Base-by-base conservation (phyloP, 2,888 invertebrate species). In the Chrysodeixis includens region DNA sequence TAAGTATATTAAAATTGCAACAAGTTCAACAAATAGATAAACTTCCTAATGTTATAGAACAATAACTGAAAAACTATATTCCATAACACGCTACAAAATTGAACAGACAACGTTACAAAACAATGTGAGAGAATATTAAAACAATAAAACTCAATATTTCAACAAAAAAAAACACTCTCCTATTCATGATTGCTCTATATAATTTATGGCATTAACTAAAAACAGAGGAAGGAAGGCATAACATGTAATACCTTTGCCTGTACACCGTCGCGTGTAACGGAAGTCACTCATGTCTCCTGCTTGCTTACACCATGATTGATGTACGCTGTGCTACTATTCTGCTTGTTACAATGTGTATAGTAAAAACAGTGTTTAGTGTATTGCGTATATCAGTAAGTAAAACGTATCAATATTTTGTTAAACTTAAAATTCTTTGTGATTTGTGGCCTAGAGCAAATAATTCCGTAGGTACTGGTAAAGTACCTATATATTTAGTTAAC, bases 171-270 rank as follows among this genome's bases (percentile, higher is more conserved):
- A n/a, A n/a, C n/a, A n/a, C n/a, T n/a, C n/a, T n/a, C n/a, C n/a
- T n/a, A n/a, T n/a, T n/a, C n/a, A n/a, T n/a, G n/a, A n/a, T n/a
- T n/a, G n/a, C n/a, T 59, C 59, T 51, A 7, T 56, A 44, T 51
- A 55, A 62, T 46, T 52, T 62, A 62, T 52, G 58, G 62, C 26
- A 20, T 1, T 44, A 64, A 63, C 18, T 64, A 57, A 57, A 59
- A 64, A 49, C 53, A 46, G 54, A 59, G 70, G 71, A 70, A 72
- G 75, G 65, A 74, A 71, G 49, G 44, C 7, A 6, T 49, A 16
- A 44, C 55, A 62, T 53, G 56, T 53, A 22, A 71, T 49, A 63
- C 53, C 75, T 64, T 26, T 26, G n/a, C 46, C 30, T n/a, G 1
- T 40, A n/a, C 32, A 62, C 22, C 35, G 16, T 64, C n/a, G 54